Evolutionary conservation across 2,113 vertebrate species (phyloP).

Genomic region (Geococcyx californianus): DNA sequence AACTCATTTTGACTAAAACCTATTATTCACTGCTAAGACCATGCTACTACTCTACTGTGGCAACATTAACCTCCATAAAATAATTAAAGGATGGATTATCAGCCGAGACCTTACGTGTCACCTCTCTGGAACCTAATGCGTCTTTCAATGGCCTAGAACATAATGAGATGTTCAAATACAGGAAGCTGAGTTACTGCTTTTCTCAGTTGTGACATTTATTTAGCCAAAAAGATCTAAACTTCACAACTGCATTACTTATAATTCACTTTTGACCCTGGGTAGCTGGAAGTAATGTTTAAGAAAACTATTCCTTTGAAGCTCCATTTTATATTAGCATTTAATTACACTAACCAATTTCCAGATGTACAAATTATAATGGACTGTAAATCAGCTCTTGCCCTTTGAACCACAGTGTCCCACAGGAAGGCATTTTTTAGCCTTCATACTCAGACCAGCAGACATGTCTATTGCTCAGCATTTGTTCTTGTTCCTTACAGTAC

Average conservation of each 20-base stretch:
- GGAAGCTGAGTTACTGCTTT: conserved; percentile 51
- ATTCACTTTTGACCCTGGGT: conserved; percentile 69
- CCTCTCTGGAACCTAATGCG: conserved; percentile 62
- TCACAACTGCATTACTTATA: conserved; percentile 41
- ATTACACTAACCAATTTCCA: conserved; percentile 66
- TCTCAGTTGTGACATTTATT: conserved; percentile 61
- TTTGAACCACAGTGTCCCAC: not conserved
- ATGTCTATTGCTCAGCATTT: not conserved
- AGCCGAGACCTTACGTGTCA: conserved; percentile 60
- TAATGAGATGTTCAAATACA: conserved; percentile 74
- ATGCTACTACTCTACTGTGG: not conserved
- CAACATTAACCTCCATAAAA: conserved; percentile 70
- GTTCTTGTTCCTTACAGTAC: not conserved
- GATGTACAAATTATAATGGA: conserved; percentile 44
- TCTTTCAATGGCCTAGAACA: conserved; percentile 62
- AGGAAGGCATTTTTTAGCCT: not conserved
- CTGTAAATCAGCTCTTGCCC: conserved; percentile 52
- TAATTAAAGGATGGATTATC: conserved; percentile 75
- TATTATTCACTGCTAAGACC: conserved; percentile 26
- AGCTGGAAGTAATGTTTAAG: conserved; percentile 56
- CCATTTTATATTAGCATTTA: conserved; percentile 65
- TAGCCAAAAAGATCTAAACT: conserved; percentile 29
- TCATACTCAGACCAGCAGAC: not conserved
- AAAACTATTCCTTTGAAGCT: conserved; percentile 58
- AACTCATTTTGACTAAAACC: conserved; percentile 23